Evolutionary conservation across 2,888 invertebrate genomes (phyloP).

Genomic region (Chalcis sispes): DNA sequence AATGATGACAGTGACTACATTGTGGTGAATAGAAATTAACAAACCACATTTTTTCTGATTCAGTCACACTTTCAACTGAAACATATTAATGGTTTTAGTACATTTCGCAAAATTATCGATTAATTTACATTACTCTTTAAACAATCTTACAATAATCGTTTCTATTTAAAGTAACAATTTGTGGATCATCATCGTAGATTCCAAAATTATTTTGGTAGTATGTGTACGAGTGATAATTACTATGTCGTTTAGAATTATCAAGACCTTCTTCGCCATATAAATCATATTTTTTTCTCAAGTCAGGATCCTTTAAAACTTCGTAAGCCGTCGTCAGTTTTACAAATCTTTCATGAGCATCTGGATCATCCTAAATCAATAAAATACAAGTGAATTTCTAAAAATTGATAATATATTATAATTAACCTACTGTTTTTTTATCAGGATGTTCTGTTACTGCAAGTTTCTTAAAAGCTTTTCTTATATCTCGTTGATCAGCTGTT

Average conservation of each 20-base stretch:
- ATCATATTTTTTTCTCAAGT: slow-evolving; percentile 87
- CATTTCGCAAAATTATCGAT: slow-evolving; percentile 10
- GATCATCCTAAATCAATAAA: slow-evolving; percentile 80
- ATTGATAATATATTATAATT: neutral
- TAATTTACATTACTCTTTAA: neutral
- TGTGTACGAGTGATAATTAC: slow-evolving; percentile 87
- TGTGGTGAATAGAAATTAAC: slow-evolving; percentile 92
- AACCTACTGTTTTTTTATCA: slow-evolving; percentile 82
- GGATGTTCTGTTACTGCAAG: slow-evolving; percentile 86
- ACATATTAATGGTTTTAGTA: slow-evolving; percentile 41
- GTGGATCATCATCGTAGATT: slow-evolving; percentile 90
- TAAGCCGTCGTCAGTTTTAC: slow-evolving; percentile 89
- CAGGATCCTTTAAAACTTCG: slow-evolving; percentile 90
- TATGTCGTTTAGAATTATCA: slow-evolving; percentile 79
- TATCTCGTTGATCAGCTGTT: slow-evolving; percentile 83
- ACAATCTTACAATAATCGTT: slow-evolving; percentile 84
- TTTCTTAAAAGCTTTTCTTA: slow-evolving; percentile 87
- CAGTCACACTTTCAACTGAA: slow-evolving; percentile 76
- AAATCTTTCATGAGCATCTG: slow-evolving; percentile 86
- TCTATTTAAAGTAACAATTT: slow-evolving; percentile 86
- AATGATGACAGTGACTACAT: slow-evolving; percentile 89
- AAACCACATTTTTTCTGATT: slow-evolving; percentile 85
- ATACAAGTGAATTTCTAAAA: slow-evolving; percentile 31
- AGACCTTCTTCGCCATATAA: slow-evolving; percentile 86
- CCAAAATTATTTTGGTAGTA: slow-evolving; percentile 90